A percentile compares a stretch with the other conserved stretches of the same genome.
Conservation (phyloP, 2,113 vertebrate genomes). For the Saimiri boliviensis region DNA sequence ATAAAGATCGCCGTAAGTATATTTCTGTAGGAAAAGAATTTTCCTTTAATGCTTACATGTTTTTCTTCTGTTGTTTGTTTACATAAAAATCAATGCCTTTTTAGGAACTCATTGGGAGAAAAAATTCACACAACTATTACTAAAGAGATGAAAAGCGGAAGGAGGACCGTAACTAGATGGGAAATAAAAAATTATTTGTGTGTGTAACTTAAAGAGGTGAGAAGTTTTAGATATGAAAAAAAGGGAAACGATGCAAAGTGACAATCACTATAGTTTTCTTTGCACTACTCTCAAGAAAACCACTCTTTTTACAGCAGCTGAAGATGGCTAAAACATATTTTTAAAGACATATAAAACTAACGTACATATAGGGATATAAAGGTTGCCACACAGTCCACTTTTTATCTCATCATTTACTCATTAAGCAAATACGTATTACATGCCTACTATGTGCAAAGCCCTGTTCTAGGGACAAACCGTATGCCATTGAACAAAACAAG, state of each 20-base stretch:
- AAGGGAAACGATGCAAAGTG: background rate
- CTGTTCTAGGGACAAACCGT: background rate
- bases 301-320: background rate
- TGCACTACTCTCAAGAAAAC: background rate
- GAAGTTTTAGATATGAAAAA: background rate
- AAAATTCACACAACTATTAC: background rate
- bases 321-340: background rate
- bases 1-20: background rate
- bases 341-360: background rate
- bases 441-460: background rate
- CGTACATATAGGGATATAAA: background rate
- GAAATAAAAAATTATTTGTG: background rate
- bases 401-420: background rate
- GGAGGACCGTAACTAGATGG: background rate
- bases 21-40: constrained; percentile 42
- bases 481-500: background rate
- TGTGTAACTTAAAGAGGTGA: background rate
- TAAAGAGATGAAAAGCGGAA: background rate
- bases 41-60: background rate
- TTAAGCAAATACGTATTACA: background rate
- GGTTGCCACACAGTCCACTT: background rate
- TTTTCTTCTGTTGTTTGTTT: background rate
- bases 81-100: background rate
- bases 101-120: background rate
- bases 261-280: background rate